Evolutionary conservation across 2,797 vertebrate genomes (phyloP).

Genomic region (Sebastes taczanowskii): DNA sequence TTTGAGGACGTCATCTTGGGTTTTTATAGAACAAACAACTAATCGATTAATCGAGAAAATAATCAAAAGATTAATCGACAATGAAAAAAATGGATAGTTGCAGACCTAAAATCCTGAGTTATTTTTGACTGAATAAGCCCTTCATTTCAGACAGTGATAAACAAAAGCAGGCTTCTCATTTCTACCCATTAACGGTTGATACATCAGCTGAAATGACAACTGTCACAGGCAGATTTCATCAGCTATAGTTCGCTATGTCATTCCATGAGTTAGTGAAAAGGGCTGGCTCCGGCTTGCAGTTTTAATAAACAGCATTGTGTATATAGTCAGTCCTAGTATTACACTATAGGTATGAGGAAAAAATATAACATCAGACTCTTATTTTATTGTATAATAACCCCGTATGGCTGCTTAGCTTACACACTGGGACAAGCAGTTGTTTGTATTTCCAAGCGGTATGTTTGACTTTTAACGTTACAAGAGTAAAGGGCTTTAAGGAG

Average conservation of each 20-base stretch:
- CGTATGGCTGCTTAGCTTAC: too few species aligned
- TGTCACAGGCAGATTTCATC: background rate
- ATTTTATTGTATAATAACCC: background rate
- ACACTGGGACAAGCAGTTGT: background rate
- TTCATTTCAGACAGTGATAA: background rate
- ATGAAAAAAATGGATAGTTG: too few species aligned
- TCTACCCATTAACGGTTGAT: background rate
- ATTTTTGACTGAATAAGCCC: background rate
- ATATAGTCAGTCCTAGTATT: too few species aligned
- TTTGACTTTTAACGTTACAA: background rate
- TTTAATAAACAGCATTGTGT: background rate
- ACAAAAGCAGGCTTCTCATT: background rate
- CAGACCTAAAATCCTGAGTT: too few species aligned
- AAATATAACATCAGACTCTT: background rate
- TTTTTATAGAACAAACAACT: too few species aligned
- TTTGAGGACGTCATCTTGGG: too few species aligned
- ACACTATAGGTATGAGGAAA: background rate
- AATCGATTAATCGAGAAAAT: too few species aligned
- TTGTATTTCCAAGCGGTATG: background rate
- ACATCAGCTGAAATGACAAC: background rate
- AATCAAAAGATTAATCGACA: too few species aligned
- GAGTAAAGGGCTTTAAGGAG: background rate
- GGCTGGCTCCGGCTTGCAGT: background rate
- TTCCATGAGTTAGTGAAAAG: background rate
- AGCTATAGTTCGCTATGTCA: background rate